Percentiles rank a stretch among this genome's conserved stretches.
Conservation (phyloP, 2,888 invertebrate genomes). For the Yponomeuta malinellus region DNA sequence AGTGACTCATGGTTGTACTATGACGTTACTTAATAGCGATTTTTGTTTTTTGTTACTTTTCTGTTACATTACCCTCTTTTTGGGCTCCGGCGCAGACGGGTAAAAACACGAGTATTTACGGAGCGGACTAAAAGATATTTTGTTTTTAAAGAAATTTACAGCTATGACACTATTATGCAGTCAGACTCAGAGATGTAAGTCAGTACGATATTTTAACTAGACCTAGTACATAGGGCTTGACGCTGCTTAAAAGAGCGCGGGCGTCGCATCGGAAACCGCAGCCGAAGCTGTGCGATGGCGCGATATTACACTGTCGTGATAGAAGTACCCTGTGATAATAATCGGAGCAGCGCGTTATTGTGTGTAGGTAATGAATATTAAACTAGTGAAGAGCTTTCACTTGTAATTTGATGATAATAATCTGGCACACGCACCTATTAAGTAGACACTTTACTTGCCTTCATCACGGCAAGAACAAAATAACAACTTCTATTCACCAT, state of each 20-base stretch:
- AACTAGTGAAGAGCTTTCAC: neutral
- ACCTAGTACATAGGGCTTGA: neutral
- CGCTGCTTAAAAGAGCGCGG: neutral
- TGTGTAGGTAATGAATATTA: neutral
- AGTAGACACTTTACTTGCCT: neutral
- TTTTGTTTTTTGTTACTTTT: no score
- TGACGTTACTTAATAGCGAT: no score
- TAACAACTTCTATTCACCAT: neutral
- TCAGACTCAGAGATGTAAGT: neutral
- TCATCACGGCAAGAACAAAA: neutral
- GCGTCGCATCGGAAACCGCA: neutral
- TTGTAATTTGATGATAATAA: slow-evolving; percentile 2
- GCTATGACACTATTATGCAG: no score
- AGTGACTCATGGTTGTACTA: no score
- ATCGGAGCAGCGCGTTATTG: neutral
- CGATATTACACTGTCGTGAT: no score
- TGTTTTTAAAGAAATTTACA: no score
- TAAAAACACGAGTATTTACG: no score
- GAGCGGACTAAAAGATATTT: no score
- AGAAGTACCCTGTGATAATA: no score
- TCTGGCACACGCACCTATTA: neutral
- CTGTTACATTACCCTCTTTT: no score
- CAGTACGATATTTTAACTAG: neutral
- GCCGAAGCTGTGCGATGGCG: neutral
- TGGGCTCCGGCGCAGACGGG: no score